Base-by-base conservation (phyloP, 37 sponge, comb jelly and placozoan species). In the Theonella swinhoei region DNA sequence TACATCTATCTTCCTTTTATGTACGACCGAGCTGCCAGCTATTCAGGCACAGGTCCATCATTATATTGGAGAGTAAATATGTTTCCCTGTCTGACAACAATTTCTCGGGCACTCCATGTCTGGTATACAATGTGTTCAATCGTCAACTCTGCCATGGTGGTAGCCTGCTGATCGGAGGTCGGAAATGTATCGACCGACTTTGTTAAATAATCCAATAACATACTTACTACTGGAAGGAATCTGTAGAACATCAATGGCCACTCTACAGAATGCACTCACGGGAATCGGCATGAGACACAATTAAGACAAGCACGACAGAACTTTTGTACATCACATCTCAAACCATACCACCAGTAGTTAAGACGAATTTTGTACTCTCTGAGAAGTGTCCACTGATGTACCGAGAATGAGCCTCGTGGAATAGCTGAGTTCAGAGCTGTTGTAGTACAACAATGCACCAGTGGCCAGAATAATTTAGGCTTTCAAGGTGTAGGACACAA, bases 241-340 rank as follows among this genome's bases (percentile, higher is more conserved):
- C 26, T 83, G 72, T 4, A 76, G 62, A 40, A 88, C 89, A 80
- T 88, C 89, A n/a, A 88, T 74, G 7, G 77, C 89, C 9, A 88
- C 77, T 75, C 66, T 35, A 60, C 77, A 72, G 64, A 79, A 86
- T 19, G 87, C 87, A 22, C 75, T 76, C 34, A 88, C 83, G 20
- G 88, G 83, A 25, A 81, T 88, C 3, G 82, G 88, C 24, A 26
- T 29, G 2, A 88, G 26, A 83, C 88, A 79, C 90, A 90, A 0
- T 33, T 25, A 3, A 74, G 63, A 70, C 90, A 90, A 0, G 28
- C 28, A 84, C n/a, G n/a, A n/a, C n/a, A n/a, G n/a, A n/a, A n/a
- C n/a, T n/a, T n/a, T n/a, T n/a, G n/a, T n/a, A n/a, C 76, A 34
- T 84, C 90, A 0, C 26, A 42, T 14, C 75, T 70, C 81, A 90